Evolutionary conservation across 2,113 vertebrate species (phyloP).

Genomic region (Conger conger): DNA sequence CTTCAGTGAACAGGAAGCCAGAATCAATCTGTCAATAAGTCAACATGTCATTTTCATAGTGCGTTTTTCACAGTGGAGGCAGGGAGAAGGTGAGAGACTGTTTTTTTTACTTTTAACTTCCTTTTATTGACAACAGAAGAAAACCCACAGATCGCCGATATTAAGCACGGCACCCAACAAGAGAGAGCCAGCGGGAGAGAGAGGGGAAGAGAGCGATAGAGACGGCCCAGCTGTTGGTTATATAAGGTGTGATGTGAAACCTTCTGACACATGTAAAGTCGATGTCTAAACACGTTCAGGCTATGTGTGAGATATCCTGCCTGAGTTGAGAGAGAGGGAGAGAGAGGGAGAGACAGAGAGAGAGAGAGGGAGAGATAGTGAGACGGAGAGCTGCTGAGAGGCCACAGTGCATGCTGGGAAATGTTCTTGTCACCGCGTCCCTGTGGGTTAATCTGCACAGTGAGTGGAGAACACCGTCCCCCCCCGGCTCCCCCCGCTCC

Average conservation of each 20-base stretch:
- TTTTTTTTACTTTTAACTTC: too few relatives aligned
- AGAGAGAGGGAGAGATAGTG: not conserved
- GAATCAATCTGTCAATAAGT: too few relatives aligned
- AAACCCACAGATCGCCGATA: too few relatives aligned
- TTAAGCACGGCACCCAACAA: not conserved
- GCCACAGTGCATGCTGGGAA: not conserved
- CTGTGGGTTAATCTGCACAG: constrained; percentile 5
- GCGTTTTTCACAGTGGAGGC: too few relatives aligned
- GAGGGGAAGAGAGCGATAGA: not conserved
- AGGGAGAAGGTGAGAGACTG: too few relatives aligned
- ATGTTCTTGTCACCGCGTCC: not conserved
- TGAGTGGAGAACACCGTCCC: not conserved
- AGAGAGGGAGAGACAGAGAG: not conserved
- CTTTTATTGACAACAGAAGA: too few relatives aligned
- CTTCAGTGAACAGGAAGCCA: too few relatives aligned
- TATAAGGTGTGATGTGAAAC: not conserved
- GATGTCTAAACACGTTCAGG: not conserved
- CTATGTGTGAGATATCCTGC: not conserved
- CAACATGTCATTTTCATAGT: too few relatives aligned
- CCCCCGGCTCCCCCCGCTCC: too few relatives aligned
- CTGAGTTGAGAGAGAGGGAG: not conserved
- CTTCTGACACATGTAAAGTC: not conserved
- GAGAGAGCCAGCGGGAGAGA: too few relatives aligned
- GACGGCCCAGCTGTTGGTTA: not conserved
- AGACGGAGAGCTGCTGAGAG: not conserved